Conservation (phyloP, 2,797 vertebrate genomes). For the Echiichthys vipera region DNA sequence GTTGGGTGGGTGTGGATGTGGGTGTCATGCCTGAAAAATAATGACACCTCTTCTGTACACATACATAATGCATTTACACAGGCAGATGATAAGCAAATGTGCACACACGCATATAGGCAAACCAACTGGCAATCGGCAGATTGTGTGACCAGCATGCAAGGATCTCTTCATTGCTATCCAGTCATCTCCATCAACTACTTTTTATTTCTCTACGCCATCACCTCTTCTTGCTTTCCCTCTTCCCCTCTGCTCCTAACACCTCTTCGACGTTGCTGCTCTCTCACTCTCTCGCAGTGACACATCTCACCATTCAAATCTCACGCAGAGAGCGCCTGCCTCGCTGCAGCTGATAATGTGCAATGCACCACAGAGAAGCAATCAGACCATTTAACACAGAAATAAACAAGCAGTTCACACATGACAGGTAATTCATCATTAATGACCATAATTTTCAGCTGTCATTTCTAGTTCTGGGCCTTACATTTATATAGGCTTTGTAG, state of each 20-base stretch:
- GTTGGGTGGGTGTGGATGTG: conserved; percentile 54
- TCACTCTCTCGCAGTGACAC: conserved; percentile 65
- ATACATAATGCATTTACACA: conserved; percentile 43
- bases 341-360: conserved; percentile 76
- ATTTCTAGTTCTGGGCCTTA: conserved; percentile 21
- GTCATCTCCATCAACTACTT: conserved; percentile 48
- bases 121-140: conserved; percentile 32
- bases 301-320: conserved; percentile 67
- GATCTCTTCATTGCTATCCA: conserved; percentile 38
- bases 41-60: conserved; percentile 52
- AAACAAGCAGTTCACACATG: conserved; percentile 68
- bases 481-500: conserved; percentile 1
- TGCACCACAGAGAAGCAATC: conserved; percentile 74
- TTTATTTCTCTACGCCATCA: conserved; percentile 20
- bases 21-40: conserved; percentile 57
- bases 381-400: conserved; percentile 76
- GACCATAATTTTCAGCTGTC: conserved; percentile 54
- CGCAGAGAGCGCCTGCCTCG: conserved; percentile 60
- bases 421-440: conserved; percentile 67
- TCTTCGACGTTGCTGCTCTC: conserved; percentile 47
- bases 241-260: conserved; percentile 45
- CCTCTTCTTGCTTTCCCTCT: conserved; percentile 39
- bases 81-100: conserved; percentile 9
- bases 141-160: conserved; percentile 20
- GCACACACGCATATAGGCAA: not conserved